phyloP scores from a whole-genome alignment of 2,113 vertebrate species.

The Orycteropus afer region DNA sequence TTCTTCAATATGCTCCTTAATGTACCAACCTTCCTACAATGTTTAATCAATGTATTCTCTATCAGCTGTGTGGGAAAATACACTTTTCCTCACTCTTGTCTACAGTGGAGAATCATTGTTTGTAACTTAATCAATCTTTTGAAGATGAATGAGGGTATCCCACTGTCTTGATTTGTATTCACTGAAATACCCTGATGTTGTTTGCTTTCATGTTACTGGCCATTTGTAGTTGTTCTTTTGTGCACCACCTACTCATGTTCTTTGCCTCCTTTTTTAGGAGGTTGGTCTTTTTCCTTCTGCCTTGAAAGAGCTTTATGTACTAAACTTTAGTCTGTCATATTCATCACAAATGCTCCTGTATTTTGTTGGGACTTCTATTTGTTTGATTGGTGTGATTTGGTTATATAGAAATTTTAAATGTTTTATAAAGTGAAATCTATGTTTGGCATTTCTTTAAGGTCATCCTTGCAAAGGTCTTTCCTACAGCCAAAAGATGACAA shows the following conservation, averaged over 20 bases:
- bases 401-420: not conserved
- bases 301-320: not conserved
- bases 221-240: not conserved
- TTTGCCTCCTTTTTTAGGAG: not conserved
- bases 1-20: not conserved
- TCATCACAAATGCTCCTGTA: not conserved
- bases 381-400: not conserved
- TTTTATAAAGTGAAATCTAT: conserved; percentile 6
- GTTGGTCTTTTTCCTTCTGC: not conserved
- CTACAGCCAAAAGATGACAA: not conserved
- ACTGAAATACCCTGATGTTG: too few species aligned
- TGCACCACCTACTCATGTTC: too few species aligned
- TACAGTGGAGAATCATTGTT: not conserved
- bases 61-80: not conserved
- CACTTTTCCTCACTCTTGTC: not conserved
- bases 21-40: not conserved
- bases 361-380: not conserved
- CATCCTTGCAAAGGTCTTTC: conserved; percentile 3
- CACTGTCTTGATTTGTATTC: not conserved
- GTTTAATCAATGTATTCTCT: accelerated
- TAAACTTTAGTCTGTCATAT: not conserved
- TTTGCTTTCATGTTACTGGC: not conserved
- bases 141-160: not conserved
- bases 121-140: not conserved
- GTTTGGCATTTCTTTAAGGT: not conserved